Percentiles rank a stretch among this genome's conserved stretches.
Evolutionary conservation across 2,113 vertebrate species (phyloP).

Genomic region (Myodes glareolus): DNA sequence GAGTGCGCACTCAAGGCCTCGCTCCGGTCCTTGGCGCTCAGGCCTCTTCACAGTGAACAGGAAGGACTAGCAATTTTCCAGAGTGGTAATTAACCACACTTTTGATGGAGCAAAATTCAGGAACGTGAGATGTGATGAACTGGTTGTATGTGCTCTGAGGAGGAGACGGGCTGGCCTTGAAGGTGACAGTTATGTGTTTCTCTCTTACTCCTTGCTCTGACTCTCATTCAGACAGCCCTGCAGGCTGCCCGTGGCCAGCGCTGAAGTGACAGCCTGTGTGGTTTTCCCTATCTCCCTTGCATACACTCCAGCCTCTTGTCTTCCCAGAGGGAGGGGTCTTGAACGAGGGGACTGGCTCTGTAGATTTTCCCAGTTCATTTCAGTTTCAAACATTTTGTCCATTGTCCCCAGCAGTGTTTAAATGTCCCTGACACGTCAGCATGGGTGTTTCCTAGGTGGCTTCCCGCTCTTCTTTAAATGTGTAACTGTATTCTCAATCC

Average conservation of each 20-base stretch:
- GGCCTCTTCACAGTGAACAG: background rate
- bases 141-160: background rate
- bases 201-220: background rate
- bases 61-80: background rate
- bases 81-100: background rate
- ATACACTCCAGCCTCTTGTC: background rate
- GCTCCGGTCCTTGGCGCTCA: background rate
- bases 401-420: too few species aligned
- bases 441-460: too few species aligned
- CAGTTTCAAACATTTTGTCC: too few species aligned
- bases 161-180: background rate
- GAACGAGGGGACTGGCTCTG: background rate
- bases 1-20: background rate
- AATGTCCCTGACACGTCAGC: too few species aligned
- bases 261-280: rapidly evolving
- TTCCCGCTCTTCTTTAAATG: too few species aligned
- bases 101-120: background rate
- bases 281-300: background rate
- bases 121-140: background rate
- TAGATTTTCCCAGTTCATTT: too few species aligned
- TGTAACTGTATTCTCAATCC: too few species aligned
- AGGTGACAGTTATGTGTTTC: background rate
- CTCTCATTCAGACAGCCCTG: background rate
- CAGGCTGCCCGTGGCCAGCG: background rate
- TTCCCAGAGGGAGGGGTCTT: background rate